Evolutionary conservation across 1,140 invertebrate genomes (phyloP), one percentile per base, ranked within the genome.

Genomic region (Drosophila auraria): DNA sequence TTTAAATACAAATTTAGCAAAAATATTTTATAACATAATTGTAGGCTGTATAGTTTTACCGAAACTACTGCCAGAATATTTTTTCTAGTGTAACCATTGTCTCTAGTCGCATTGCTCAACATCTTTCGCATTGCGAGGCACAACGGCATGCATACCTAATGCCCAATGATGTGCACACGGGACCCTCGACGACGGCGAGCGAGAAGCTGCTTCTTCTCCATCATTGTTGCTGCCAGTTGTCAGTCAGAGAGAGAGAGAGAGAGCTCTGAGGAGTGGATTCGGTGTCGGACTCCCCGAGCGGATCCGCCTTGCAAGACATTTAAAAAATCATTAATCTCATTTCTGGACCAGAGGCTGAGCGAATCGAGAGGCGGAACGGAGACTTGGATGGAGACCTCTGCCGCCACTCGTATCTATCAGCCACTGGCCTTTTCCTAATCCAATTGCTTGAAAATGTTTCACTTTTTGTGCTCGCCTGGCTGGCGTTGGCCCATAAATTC

Each of bases 91-190:
- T 53, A 56, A 15, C 53, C 83, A 66, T 83, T 80, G 77, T 74
- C 80, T 87, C 80, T 77, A 62, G 64, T 56, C 84, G 84, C 83
- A 83, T 87, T 83, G 81, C 84, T 87, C 62, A 80, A 83, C 83
- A 87, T 76, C 70, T 76, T 83, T 77, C 42, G 53, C 64, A 73
- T 59, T 82, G 65, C 66, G 58, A 63, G 68, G 81, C 63, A 65
- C 81, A 75, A 81, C 79, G 84, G 81, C 84, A 84, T 87, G 84
- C 84, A 87, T 87, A 87, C 84, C 86, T 84, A 87, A 87, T 87
- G 84, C 81, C 84, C 78, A 87, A 80, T 83, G 84, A 89, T 87
- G 81, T 87, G 83, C 84, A 89, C 77, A 76, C 66, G 61, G 68
- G 66, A 76, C 73, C 71, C 58, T 42, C 69, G 59, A 45, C 61